These are phyloP conservation scores for Leptobrachium leishanense DNA, from an alignment of 2,113 vertebrate species.

Conservation along the genomic window DNA sequence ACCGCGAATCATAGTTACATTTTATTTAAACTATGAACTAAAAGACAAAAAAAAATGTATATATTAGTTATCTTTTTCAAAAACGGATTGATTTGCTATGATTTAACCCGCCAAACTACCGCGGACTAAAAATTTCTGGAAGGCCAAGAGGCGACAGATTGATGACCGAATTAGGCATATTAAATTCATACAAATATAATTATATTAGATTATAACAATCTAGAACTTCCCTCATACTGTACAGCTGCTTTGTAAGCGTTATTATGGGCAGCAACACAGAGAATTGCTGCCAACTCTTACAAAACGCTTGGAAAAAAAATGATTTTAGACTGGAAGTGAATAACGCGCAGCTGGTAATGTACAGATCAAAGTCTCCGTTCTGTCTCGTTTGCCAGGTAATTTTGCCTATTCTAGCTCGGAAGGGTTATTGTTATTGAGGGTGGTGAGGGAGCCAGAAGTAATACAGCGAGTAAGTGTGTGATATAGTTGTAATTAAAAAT, in stretches of 20 bases:
- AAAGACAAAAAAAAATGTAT: too few species aligned
- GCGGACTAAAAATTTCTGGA: conserved; percentile 19
- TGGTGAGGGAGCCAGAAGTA: conserved; percentile 8
- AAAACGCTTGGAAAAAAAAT: conserved; percentile 11
- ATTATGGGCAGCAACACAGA: conserved; percentile 4
- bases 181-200: conserved; percentile 63
- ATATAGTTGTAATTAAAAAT: too few species aligned
- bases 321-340: conserved; percentile 11
- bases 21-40: too few species aligned
- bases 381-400: conserved; percentile 9
- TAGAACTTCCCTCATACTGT: conserved; percentile 65
- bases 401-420: conserved; percentile 1
- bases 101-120: neutral
- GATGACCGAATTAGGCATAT: conserved; percentile 59
- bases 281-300: conserved; percentile 24
- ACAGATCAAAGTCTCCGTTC: conserved; percentile 6
- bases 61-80: too few species aligned
- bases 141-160: conserved; percentile 46
- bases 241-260: conserved; percentile 62
- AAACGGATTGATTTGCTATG: neutral
- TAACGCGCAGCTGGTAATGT: conserved; percentile 38
- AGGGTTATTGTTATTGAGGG: neutral
- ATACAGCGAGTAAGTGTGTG: too few species aligned
- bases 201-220: conserved; percentile 67
- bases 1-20: too few species aligned